Evolutionary conservation across 2,113 vertebrate genomes (phyloP).

Genomic region (Ramphastos sulfuratus): DNA sequence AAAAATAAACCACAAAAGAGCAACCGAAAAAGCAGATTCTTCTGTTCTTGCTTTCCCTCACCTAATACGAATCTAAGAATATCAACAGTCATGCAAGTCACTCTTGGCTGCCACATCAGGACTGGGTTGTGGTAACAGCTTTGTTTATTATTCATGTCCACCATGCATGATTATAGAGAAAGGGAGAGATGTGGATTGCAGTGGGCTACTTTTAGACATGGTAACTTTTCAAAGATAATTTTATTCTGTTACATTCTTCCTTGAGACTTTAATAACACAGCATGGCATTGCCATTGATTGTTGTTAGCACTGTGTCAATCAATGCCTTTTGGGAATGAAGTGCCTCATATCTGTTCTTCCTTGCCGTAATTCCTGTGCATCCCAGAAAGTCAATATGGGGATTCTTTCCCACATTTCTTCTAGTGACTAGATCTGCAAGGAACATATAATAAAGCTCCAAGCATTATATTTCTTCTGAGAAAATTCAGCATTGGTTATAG

Average conservation of each 20-base stretch:
- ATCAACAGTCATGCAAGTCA: background rate
- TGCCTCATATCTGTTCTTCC: background rate
- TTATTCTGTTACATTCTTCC: background rate
- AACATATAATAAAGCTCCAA: background rate
- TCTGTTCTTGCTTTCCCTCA: background rate
- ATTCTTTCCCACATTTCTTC: background rate
- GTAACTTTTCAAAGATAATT: background rate
- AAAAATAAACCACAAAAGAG: background rate
- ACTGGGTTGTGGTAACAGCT: background rate
- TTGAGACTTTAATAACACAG: background rate
- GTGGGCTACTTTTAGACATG: background rate
- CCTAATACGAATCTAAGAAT: background rate
- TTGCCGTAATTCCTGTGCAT: background rate
- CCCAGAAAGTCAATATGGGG: background rate
- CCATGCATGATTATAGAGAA: background rate
- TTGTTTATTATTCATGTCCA: background rate
- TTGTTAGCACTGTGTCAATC: slow-evolving; percentile 4
- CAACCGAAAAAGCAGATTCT: background rate
- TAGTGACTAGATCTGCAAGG: background rate
- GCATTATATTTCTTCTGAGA: background rate
- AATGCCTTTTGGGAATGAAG: background rate
- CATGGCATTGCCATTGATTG: slow-evolving; percentile 13
- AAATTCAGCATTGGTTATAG: background rate
- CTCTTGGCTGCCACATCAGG: background rate
- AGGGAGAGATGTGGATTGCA: background rate